Evolutionary conservation across 2,113 vertebrate species (phyloP), one percentile per base, ranked within the genome.

Genomic region (Ictalurus furcatus): DNA sequence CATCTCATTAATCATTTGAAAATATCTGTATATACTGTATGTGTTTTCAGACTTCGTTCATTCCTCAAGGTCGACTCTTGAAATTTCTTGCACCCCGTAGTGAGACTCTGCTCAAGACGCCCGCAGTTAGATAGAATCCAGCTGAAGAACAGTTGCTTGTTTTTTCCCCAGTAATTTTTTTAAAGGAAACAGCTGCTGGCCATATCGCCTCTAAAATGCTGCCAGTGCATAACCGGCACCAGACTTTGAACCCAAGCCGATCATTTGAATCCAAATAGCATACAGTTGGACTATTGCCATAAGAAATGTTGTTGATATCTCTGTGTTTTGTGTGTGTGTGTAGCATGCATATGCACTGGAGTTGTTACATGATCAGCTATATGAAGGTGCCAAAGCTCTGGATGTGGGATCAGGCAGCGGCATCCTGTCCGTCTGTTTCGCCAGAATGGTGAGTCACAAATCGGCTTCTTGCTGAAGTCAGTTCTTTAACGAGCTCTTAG

Each of bases 341-440:
- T 89, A 99, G 98, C 98, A 99, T 69, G 98, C 98, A 1, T 99
- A 99, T 79, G 98, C 98, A 86, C 94, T 99, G 95, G 98, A 99
- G 95, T 97, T 99, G 67, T 96, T 99, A 5, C 97, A 97, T 34
- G 98, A 99, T 89, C 98, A 99, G 54, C 93, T 99, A 92, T 95
- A 98, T 37, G 98, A 99, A 85, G 98, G 98, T 91, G 98, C 97
- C 87, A 99, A 98, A 94, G 98, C 98, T 88, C 96, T 99, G 85
- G 98, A 99, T 91, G 98, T 99, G 48, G 98, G 98, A 90, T 99
- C 98, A 67, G 98, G 98, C 94, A 99, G 98, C 91, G 98, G 98
- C 87, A 99, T 99, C 93, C 97, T 99, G 90, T 98, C 98, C 1
- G 97, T 95, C 1, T 99, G 98, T 93, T 99, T 99, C 91, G 96